Evolutionary conservation across 2,113 vertebrate species (phyloP), one percentile per base, ranked within the genome.

Genomic region (Hylia prasina): DNA sequence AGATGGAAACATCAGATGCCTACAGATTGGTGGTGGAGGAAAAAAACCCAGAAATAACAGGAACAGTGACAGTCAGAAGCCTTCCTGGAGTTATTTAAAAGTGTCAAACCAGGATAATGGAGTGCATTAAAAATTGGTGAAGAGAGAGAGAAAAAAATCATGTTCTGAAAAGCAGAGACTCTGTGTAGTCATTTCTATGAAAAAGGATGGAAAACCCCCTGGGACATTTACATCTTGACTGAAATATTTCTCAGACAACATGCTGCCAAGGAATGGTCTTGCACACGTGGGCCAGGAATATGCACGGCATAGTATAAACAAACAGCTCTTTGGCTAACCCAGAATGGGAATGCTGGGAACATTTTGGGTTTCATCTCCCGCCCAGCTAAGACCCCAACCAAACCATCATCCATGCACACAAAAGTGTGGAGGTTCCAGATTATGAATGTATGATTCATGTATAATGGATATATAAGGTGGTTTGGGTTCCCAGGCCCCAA

Each of bases 281-380:
- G 61, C 40, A 65, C 33, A 63, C 0, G 0, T 0, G 0, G 79
- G 53, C 40, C 37, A 79, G 45, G 51, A 57, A 57, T 44, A 51
- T 1, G 5, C 27, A 21, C 25, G 48, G 58, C 30, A 28, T 11
- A 47, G 60, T 63, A 58, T 27, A 48, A 91, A 6, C 63, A 63
- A 81, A 86, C 19, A 65, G 58, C 58, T 82, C n/a, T 50, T 11
- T n/a, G 45, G 50, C 54, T 70, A 54, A 66, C 6, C 16, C 51
- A 44, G 30, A 88, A 39, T 0, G 0, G n/a, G 48, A 90, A 90
- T 3, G 0, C n/a, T 54, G 23, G 47, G 44, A 58, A 77, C 44
- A 25, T 18, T 80, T 18, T 37, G 65, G 15, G 40, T 30, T 85
- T 72, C 24, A 51, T 45, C 69, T 83, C 82, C 68, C 44, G 84